Evolutionary conservation across 2,888 invertebrate genomes (phyloP).

Genomic region (Catocala fraxini): DNA sequence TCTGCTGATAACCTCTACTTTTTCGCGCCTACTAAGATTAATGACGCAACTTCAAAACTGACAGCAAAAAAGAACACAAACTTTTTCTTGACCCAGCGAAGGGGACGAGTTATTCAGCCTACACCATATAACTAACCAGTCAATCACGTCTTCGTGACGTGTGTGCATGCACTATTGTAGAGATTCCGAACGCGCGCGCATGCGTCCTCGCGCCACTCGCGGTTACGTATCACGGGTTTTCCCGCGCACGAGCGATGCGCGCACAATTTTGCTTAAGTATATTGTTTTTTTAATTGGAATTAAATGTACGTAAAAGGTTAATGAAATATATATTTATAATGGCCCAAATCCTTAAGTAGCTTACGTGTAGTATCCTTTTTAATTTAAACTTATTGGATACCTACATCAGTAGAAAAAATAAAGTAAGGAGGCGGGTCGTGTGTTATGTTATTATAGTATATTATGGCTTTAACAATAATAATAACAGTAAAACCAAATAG

Average conservation of each 20-base stretch:
- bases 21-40: slow-evolving; percentile 28
- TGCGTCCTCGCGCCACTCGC: slow-evolving; percentile 71
- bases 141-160: slow-evolving; percentile 42
- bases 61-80: slow-evolving; percentile 10
- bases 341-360: too few relatives aligned
- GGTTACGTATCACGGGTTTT: slow-evolving; percentile 60
- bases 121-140: slow-evolving; percentile 29
- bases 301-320: slow-evolving; percentile 6
- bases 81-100: slow-evolving; percentile 18
- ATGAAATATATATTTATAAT: background rate
- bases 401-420: too few relatives aligned
- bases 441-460: too few relatives aligned
- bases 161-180: slow-evolving; percentile 44
- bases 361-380: too few relatives aligned
- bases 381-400: too few relatives aligned
- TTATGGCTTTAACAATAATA: background rate
- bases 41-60: slow-evolving; percentile 28
- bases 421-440: too few relatives aligned
- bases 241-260: slow-evolving; percentile 51
- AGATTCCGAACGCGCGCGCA: slow-evolving; percentile 56
- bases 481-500: background rate
- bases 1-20: slow-evolving; percentile 22
- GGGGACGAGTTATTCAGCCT: slow-evolving; percentile 16
- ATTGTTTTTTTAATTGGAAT: slow-evolving; percentile 26
- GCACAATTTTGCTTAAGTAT: slow-evolving; percentile 40